Percentiles rank a stretch among this genome's conserved stretches.
Conservation (phyloP, 2,888 invertebrate species). For the Drosophila subsilvestris region DNA sequence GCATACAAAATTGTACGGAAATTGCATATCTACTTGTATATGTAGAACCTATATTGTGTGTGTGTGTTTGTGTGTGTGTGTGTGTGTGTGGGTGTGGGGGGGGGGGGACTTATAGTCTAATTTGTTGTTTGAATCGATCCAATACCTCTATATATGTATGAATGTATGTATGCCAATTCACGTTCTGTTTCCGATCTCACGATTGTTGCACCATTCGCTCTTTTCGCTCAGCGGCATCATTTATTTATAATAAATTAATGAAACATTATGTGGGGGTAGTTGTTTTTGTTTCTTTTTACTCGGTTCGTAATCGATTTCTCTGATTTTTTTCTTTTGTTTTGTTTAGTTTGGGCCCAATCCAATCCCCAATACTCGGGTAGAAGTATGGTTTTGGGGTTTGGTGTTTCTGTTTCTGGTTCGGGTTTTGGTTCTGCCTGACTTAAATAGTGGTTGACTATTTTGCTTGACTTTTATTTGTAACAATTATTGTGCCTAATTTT, state of each 20-base stretch:
- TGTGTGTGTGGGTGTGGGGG: slow-evolving; percentile 23
- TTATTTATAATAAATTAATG: slow-evolving; percentile 76
- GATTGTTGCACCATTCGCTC: not conserved
- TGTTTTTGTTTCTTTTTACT: slow-evolving; percentile 19
- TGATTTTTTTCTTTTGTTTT: slow-evolving; percentile 2
- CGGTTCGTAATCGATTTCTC: not conserved
- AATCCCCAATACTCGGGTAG: slow-evolving; percentile 36
- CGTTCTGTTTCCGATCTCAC: slow-evolving; percentile 52
- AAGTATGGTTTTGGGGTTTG: slow-evolving; percentile 19
- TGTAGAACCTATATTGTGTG: slow-evolving; percentile 65
- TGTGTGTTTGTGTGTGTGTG: slow-evolving; percentile 26
- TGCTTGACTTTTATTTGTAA: slow-evolving; percentile 57
- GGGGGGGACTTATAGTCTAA: slow-evolving; percentile 67
- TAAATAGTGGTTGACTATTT: slow-evolving; percentile 56
- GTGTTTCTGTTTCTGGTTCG: not conserved
- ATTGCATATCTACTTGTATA: slow-evolving; percentile 70
- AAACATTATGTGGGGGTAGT: slow-evolving; percentile 57
- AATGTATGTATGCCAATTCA: slow-evolving; percentile 25
- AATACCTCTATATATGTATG: slow-evolving; percentile 1
- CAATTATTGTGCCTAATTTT: slow-evolving; percentile 71
- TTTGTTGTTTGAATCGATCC: slow-evolving; percentile 54
- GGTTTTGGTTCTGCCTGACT: slow-evolving; percentile 33
- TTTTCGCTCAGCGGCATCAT: slow-evolving; percentile 62
- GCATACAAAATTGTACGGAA: slow-evolving; percentile 75
- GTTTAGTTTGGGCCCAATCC: slow-evolving; percentile 48